These are phyloP conservation scores for Oncorhynchus kisutch DNA, from an alignment of 2,113 vertebrate species.

Conservation along the genomic window DNA sequence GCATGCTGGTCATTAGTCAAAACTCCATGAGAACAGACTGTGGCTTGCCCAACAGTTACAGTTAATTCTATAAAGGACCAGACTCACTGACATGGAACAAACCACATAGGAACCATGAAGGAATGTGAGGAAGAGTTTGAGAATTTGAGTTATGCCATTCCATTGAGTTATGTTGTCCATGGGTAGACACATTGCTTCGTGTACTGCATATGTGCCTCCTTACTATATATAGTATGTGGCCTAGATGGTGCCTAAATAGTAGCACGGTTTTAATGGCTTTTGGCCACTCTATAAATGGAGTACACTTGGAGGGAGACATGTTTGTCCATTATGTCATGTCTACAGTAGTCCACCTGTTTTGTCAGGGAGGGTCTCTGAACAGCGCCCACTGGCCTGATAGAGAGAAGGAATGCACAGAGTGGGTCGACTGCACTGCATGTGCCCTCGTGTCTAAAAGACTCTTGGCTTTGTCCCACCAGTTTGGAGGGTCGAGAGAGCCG, in stretches of 20 bases:
- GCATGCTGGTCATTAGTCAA: neutral
- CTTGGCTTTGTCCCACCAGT: conserved; percentile 63
- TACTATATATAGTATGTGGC: neutral
- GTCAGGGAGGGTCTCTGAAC: conserved; percentile 40
- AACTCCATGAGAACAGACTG: neutral
- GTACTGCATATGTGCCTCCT: neutral
- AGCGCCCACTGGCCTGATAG: conserved; percentile 62
- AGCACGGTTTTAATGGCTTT: conserved; percentile 1
- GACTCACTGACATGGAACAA: neutral
- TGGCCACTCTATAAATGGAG: conserved; percentile 39
- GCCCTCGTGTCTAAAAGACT: conserved; percentile 63
- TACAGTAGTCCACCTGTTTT: conserved; percentile 61
- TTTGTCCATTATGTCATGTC: conserved; percentile 45
- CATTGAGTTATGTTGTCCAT: conserved; percentile 4
- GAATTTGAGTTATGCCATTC: conserved; percentile 20
- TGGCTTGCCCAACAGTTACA: neutral
- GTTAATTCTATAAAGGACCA: neutral
- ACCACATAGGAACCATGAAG: neutral
- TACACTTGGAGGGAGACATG: conserved; percentile 28
- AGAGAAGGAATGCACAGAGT: conserved; percentile 66
- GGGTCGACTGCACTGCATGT: conserved; percentile 56
- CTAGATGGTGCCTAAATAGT: conserved; percentile 33
- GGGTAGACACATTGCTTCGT: conserved; percentile 5
- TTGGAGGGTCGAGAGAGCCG: conserved; percentile 40
- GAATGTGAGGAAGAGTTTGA: neutral